Conservation (phyloP, 2,888 invertebrate genomes). For the Steinernema scapterisci region DNA sequence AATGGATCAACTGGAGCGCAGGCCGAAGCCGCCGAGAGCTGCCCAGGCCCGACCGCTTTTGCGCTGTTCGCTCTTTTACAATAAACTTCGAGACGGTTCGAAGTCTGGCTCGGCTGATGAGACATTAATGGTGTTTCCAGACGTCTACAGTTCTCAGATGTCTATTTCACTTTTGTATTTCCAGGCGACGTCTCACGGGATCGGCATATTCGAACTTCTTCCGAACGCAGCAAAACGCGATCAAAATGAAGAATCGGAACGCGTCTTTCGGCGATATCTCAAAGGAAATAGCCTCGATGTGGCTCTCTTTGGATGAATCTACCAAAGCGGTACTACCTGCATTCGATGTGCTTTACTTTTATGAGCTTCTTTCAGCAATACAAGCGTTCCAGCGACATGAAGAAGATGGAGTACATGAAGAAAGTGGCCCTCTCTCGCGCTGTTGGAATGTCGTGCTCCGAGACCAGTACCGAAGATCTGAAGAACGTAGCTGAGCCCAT, state of each 20-base stretch:
- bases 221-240: neutral
- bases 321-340: neutral
- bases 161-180: neutral
- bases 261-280: conserved; percentile 14
- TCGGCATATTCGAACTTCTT: conserved; percentile 23
- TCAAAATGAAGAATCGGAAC: conserved; percentile 1
- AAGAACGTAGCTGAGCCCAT: no score
- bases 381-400: conserved; percentile 11
- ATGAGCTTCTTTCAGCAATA: no score
- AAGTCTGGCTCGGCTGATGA: no score
- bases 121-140: no score
- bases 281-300: conserved; percentile 14
- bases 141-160: no score
- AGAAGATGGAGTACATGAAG: conserved; percentile 26
- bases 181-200: neutral
- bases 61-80: no score
- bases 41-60: no score
- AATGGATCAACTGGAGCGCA: neutral
- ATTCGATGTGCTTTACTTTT: neutral
- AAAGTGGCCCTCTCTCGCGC: conserved; percentile 9
- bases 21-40: no score
- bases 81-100: no score
- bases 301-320: conserved; percentile 2
- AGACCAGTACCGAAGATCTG: no score
- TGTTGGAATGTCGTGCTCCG: neutral